Evolutionary conservation across 2,888 invertebrate genomes (phyloP), one percentile per base, ranked within the genome.

Genomic region (Azorinus chamasolen): DNA sequence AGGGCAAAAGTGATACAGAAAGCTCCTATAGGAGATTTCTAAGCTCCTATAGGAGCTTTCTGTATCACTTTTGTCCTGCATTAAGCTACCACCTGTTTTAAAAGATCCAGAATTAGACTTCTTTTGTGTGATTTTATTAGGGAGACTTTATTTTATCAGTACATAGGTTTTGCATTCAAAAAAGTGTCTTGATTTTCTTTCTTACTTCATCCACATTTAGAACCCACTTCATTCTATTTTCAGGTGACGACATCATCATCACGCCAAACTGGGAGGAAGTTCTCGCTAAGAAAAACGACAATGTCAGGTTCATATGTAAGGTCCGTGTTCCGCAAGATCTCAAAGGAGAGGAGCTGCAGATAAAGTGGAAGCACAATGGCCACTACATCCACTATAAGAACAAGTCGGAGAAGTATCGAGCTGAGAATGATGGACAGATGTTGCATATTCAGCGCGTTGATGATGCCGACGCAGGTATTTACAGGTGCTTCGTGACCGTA

Each of bases 291-390:
- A 63, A 78, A 45, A 77, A 74, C 8, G 71, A 74, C 18, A 62
- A 78, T 41, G 81, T 81, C 3, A 61, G 64, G 1, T 64, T 81
- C 39, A 50, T 53, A 1, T 81, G 81, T 58, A 20, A 51, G 16
- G 74, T 81, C 3, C 20, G 43, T 22, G 74, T 77, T 2, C 71
- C 74, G 16, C 53, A 53, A 14, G 71, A 71, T 25, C 71, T 81
- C 16, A 76, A 74, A 22, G 48, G 63, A 12, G 63, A 74, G 4
- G 41, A 68, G 53, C 58, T 85, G 6, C 72, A 73, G 10, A 79
- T 87, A 45, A 77, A 76, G 54, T 90, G 90, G 90, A 89, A 88
- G 63, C 85, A 87, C 64, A 85, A 88, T 24, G 88, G 87, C 16
- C 77, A 71, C 37, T 78, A 80, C 32, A 70, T 82, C 37, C 66